A percentile compares a stretch with the other conserved stretches of the same genome.
phyloP scores from a whole-genome alignment of 1,140 invertebrate genomes.

The Tetraneura akinire region DNA sequence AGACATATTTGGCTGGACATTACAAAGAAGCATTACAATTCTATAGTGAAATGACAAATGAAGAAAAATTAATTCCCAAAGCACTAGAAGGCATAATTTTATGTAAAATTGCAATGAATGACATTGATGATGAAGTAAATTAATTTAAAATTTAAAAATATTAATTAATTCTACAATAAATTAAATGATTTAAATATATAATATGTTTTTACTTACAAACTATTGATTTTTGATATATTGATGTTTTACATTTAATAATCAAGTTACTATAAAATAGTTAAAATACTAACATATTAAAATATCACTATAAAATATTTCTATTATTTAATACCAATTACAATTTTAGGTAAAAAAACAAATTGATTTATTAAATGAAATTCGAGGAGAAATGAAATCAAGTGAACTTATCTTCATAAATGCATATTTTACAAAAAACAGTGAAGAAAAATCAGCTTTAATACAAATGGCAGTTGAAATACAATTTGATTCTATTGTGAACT shows the following conservation, averaged over 20 bases:
- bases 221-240: no score
- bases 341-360: constrained; percentile 79
- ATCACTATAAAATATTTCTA: no score
- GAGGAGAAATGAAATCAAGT: constrained; percentile 59
- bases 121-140: constrained; percentile 34
- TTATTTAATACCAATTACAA: constrained; percentile 50
- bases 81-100: constrained; percentile 79
- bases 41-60: constrained; percentile 77
- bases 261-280: no score
- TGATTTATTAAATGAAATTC: constrained; percentile 81
- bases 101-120: constrained; percentile 62
- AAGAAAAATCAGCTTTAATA: constrained; percentile 66
- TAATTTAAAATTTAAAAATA: not conserved
- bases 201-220: no score
- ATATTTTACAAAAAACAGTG: constrained; percentile 65
- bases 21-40: constrained; percentile 76
- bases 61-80: constrained; percentile 79
- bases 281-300: no score
- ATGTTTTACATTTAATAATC: no score
- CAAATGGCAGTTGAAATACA: constrained; percentile 74
- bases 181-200: no score
- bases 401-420: constrained; percentile 72
- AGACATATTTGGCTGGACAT: constrained; percentile 72
- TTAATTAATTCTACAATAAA: no score
- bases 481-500: constrained; percentile 64